Evolutionary conservation across 1,140 invertebrate genomes (phyloP).

Genomic region (Microplitis demolitor): DNA sequence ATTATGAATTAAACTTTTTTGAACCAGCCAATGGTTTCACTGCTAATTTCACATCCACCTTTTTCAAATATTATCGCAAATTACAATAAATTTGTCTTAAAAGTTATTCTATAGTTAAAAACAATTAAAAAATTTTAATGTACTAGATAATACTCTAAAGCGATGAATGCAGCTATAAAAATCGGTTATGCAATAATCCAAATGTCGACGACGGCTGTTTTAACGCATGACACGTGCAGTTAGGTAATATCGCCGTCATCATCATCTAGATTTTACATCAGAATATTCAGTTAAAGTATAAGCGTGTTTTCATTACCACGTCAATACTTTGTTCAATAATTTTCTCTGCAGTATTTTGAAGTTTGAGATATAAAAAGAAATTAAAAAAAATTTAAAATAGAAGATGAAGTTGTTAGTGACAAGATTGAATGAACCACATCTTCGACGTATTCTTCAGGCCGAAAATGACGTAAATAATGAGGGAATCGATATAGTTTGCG

Average conservation of each 20-base stretch:
- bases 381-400: too few relatives aligned
- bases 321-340: too few relatives aligned
- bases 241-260: not conserved
- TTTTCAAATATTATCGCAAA: too few relatives aligned
- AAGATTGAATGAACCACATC: conserved; percentile 20
- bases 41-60: too few relatives aligned
- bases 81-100: too few relatives aligned
- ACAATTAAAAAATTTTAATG: not conserved
- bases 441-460: conserved; percentile 33
- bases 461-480: conserved; percentile 25
- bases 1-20: not conserved
- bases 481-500: conserved; percentile 32
- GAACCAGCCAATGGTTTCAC: too few relatives aligned
- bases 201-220: not conserved
- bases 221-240: conserved; percentile 1
- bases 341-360: too few relatives aligned
- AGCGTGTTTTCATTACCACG: not conserved
- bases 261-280: not conserved
- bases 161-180: not conserved
- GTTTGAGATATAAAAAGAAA: too few relatives aligned
- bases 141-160: too few relatives aligned
- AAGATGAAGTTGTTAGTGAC: too few relatives aligned
- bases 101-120: too few relatives aligned
- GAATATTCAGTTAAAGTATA: not conserved
- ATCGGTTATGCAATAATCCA: not conserved